These are phyloP conservation scores for Napeogenes sylphis DNA, from an alignment of 2,888 invertebrate species.

Conservation along the genomic window DNA sequence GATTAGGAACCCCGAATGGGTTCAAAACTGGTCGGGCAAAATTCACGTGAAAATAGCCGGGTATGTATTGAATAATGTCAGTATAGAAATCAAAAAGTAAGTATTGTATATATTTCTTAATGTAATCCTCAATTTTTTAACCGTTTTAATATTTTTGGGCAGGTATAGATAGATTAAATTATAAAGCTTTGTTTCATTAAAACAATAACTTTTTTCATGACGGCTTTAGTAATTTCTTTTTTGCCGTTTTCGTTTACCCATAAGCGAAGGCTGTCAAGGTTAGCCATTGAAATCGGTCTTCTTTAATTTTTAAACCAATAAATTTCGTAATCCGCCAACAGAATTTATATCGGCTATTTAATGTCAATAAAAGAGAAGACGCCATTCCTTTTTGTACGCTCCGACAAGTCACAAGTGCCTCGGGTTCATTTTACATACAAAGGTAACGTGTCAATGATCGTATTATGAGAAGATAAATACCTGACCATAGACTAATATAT, in stretches of 20 bases:
- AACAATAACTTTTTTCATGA: constrained; percentile 56
- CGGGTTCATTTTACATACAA: constrained; percentile 68
- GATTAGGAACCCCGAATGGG: too few species aligned
- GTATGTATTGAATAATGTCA: too few species aligned
- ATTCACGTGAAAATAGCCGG: too few species aligned
- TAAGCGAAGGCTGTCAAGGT: constrained; percentile 66
- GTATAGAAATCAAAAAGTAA: too few species aligned
- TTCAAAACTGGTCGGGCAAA: too few species aligned
- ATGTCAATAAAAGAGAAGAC: constrained; percentile 65
- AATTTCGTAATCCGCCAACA: constrained; percentile 74
- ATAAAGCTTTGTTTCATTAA: constrained; percentile 38
- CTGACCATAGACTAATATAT: neutral
- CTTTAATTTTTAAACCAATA: constrained; percentile 75
- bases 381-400: constrained; percentile 52
- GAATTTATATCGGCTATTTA: constrained; percentile 75
- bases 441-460: constrained; percentile 63
- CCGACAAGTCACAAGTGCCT: constrained; percentile 56
- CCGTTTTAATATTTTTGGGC: too few species aligned
- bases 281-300: constrained; percentile 75
- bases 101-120: too few species aligned
- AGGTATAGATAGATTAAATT: constrained; percentile 12
- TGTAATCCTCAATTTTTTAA: too few species aligned
- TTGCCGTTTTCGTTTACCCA: constrained; percentile 52
- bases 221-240: constrained; percentile 49
- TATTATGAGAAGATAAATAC: constrained; percentile 31